phyloP scores from a whole-genome alignment of 2,797 vertebrate genomes.

The Zenarchopterus dispar region DNA sequence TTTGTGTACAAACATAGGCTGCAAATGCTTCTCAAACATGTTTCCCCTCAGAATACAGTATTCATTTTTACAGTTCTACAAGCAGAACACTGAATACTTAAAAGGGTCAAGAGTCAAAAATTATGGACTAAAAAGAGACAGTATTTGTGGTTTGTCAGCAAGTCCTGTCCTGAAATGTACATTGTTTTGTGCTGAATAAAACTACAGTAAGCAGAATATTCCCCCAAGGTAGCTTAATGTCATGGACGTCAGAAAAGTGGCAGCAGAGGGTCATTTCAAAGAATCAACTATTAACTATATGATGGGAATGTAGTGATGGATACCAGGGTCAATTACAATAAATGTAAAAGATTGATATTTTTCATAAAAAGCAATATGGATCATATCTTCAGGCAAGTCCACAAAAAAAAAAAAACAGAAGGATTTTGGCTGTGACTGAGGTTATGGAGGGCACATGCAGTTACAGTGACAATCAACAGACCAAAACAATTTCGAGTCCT shows the following conservation, averaged over 20 bases:
- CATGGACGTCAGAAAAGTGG: slow-evolving; percentile 40
- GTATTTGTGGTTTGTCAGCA: slow-evolving; percentile 50
- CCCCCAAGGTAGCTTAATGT: slow-evolving; percentile 31
- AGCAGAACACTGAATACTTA: slow-evolving; percentile 78
- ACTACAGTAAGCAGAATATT: slow-evolving; percentile 42
- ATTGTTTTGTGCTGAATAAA: slow-evolving; percentile 21
- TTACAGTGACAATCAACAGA: slow-evolving; percentile 72
- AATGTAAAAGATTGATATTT: slow-evolving; percentile 38
- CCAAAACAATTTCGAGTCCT: slow-evolving; percentile 64
- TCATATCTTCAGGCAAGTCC: slow-evolving; percentile 52
- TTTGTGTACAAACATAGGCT: slow-evolving; percentile 90
- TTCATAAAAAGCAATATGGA: slow-evolving; percentile 64
- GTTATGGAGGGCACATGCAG: slow-evolving; percentile 65
- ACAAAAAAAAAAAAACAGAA: slow-evolving; percentile 44
- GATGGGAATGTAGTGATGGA: slow-evolving; percentile 41
- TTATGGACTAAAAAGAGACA: slow-evolving; percentile 56
- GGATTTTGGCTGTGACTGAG: slow-evolving; percentile 34
- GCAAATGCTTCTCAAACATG: slow-evolving; percentile 85
- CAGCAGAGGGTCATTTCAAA: slow-evolving; percentile 36
- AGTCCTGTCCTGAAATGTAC: slow-evolving; percentile 53
- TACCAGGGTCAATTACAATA: slow-evolving; percentile 52
- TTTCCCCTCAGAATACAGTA: slow-evolving; percentile 81
- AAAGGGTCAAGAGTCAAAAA: slow-evolving; percentile 69
- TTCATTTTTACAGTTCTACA: slow-evolving; percentile 82
- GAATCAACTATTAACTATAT: slow-evolving; percentile 23